Conservation (phyloP, 1,140 invertebrate species). For the Hetaerina americana region DNA sequence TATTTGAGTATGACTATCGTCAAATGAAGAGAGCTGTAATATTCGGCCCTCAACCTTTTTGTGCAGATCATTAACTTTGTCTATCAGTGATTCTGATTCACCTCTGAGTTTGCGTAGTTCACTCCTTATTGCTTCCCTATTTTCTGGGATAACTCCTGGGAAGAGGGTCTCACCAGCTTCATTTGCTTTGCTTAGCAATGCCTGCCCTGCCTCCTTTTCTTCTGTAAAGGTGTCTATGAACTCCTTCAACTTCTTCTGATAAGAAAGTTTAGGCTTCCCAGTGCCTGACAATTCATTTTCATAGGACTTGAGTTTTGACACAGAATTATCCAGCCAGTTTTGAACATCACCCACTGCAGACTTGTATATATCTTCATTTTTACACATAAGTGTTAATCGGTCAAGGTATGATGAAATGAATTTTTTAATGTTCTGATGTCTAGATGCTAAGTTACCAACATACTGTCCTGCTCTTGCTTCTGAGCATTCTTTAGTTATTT, state of each 20-base stretch:
- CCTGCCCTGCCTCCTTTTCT: conserved; percentile 64
- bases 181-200: conserved; percentile 61
- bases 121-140: conserved; percentile 66
- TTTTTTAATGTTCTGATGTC: conserved; percentile 62
- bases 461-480: conserved; percentile 70
- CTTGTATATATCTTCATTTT: conserved; percentile 50
- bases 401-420: conserved; percentile 52
- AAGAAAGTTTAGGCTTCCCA: conserved; percentile 42
- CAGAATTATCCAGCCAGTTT: conserved; percentile 63
- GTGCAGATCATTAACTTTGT: conserved; percentile 68
- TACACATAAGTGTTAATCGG: conserved; percentile 49
- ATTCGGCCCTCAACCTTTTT: conserved; percentile 76
- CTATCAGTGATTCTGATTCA: conserved; percentile 67
- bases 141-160: conserved; percentile 70
- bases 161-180: conserved; percentile 79
- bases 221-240: conserved; percentile 59
- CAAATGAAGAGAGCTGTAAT: conserved; percentile 77
- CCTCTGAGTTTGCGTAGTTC: conserved; percentile 70
- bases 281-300: conserved; percentile 47
- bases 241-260: conserved; percentile 53
- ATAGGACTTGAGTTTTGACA: conserved; percentile 53
- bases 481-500: conserved; percentile 59
- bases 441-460: conserved; percentile 56
- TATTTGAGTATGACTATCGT: conserved; percentile 70
- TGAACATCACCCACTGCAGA: conserved; percentile 54